phyloP scores from a whole-genome alignment of 1,140 invertebrate genomes.

The Drosophila pectinifera region DNA sequence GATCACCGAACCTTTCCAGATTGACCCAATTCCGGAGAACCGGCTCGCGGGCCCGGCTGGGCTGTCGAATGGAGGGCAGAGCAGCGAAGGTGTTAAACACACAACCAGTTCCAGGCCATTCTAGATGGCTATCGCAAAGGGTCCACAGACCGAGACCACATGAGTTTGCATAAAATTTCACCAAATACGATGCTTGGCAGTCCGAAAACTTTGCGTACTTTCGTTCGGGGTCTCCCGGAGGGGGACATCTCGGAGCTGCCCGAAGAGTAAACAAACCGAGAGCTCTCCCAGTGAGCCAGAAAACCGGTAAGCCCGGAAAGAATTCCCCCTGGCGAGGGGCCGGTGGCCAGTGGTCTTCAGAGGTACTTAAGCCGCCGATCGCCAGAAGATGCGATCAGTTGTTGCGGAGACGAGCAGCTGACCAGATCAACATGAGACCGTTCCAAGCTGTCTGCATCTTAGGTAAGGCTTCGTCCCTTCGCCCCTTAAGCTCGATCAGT shows the following conservation, averaged over 20 bases:
- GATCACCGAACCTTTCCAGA: slow-evolving; percentile 80
- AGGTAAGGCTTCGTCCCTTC: slow-evolving; percentile 63
- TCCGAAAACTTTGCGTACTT: slow-evolving; percentile 66
- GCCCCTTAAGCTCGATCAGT: not conserved
- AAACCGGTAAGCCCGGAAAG: slow-evolving; percentile 71
- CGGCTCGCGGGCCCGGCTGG: slow-evolving; percentile 43
- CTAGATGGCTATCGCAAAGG: slow-evolving; percentile 60
- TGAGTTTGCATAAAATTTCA: slow-evolving; percentile 81
- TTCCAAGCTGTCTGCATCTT: slow-evolving; percentile 49
- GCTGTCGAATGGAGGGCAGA: slow-evolving; percentile 36
- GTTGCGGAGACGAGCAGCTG: slow-evolving; percentile 55
- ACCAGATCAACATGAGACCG: slow-evolving; percentile 56
- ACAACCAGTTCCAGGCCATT: slow-evolving; percentile 73
- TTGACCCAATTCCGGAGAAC: slow-evolving; percentile 72
- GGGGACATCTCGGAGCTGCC: slow-evolving; percentile 20
- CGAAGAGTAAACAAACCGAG: slow-evolving; percentile 44
- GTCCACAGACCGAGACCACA: slow-evolving; percentile 45
- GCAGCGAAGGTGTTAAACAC: slow-evolving; percentile 66
- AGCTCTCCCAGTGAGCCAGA: slow-evolving; percentile 44
- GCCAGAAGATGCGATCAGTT: slow-evolving; percentile 69
- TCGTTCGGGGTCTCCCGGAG: slow-evolving; percentile 43
- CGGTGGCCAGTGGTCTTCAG: slow-evolving; percentile 46
- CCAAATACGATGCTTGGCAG: slow-evolving; percentile 32
- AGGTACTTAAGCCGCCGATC: slow-evolving; percentile 64
- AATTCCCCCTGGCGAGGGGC: slow-evolving; percentile 56